Percentiles rank a stretch among this genome's conserved stretches.
Conservation (phyloP, 2,113 vertebrate genomes). For the Triplophysa siluroides region DNA sequence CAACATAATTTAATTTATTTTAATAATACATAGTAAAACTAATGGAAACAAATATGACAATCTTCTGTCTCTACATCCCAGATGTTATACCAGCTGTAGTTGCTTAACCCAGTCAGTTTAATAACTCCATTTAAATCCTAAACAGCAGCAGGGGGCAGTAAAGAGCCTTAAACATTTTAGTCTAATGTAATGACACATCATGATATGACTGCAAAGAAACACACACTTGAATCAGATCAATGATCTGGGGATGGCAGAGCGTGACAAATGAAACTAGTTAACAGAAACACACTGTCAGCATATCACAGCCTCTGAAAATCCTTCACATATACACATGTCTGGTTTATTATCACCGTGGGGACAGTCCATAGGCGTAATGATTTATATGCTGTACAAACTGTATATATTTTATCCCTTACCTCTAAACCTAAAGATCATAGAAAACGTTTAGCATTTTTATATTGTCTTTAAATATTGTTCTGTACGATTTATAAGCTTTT, state of each 20-base stretch:
- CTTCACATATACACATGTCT: too few relatives aligned
- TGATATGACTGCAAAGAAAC: not conserved
- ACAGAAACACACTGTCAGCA: conserved; percentile 14
- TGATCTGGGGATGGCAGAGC: not conserved
- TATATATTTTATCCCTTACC: too few relatives aligned
- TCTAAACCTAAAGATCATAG: too few relatives aligned
- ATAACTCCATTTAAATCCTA: not conserved
- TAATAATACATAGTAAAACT: not conserved
- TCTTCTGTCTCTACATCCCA: not conserved
- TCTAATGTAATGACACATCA: not conserved
- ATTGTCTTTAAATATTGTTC: too few relatives aligned
- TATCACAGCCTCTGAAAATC: conserved; percentile 1
- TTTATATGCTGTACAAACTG: too few relatives aligned
- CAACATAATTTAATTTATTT: not conserved
- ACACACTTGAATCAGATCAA: conserved; percentile 17
- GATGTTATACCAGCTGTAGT: too few relatives aligned
- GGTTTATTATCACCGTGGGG: too few relatives aligned
- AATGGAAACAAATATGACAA: not conserved
- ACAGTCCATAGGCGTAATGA: too few relatives aligned
- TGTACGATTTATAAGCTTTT: too few relatives aligned
- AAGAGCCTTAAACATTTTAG: conserved; percentile 6
- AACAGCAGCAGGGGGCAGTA: conserved; percentile 44
- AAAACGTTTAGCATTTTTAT: too few relatives aligned
- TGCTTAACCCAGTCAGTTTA: not conserved
- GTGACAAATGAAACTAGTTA: conserved; percentile 3